A percentile compares a stretch with the other conserved stretches of the same genome.
Evolutionary conservation across 2,113 vertebrate species (phyloP).

Genomic region (Oncorhynchus mykiss): DNA sequence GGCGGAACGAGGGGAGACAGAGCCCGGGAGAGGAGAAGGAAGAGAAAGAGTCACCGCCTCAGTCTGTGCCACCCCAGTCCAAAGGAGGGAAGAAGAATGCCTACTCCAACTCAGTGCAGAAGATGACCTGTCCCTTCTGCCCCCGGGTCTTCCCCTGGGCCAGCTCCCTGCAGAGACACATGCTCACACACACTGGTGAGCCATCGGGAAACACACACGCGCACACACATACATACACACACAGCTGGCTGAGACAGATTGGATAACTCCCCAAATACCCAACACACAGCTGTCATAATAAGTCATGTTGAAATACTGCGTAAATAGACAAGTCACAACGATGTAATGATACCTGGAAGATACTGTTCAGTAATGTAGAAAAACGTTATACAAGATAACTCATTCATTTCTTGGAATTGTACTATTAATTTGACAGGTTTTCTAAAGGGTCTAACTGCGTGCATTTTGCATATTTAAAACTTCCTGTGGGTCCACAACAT

Average conservation of each 20-base stretch:
- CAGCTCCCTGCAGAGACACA: constrained; percentile 91
- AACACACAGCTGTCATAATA: neutral
- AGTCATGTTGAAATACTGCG: neutral
- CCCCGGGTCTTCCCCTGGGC: constrained; percentile 93
- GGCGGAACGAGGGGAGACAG: neutral
- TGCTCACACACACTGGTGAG: constrained; percentile 97
- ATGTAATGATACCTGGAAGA: too few relatives aligned
- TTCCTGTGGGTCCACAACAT: too few relatives aligned
- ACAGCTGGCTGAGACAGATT: neutral
- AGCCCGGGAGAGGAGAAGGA: constrained; percentile 68
- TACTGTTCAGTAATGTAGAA: neutral
- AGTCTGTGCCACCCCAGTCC: constrained; percentile 65
- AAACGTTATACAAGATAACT: neutral
- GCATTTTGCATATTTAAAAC: too few relatives aligned
- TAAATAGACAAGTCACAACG: too few relatives aligned
- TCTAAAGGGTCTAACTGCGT: too few relatives aligned
- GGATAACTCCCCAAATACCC: neutral
- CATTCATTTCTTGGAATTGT: too few relatives aligned
- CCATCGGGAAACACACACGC: constrained; percentile 62
- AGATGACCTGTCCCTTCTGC: constrained; percentile 91
- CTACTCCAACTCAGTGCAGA: constrained; percentile 90
- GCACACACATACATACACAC: constrained; percentile 85
- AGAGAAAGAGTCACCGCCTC: constrained; percentile 59
- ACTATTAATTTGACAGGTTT: too few relatives aligned
- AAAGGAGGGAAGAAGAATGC: constrained; percentile 87